Evolutionary conservation across 2,113 vertebrate species (phyloP), one percentile per base, ranked within the genome.

Genomic region (Carlito syrichta): DNA sequence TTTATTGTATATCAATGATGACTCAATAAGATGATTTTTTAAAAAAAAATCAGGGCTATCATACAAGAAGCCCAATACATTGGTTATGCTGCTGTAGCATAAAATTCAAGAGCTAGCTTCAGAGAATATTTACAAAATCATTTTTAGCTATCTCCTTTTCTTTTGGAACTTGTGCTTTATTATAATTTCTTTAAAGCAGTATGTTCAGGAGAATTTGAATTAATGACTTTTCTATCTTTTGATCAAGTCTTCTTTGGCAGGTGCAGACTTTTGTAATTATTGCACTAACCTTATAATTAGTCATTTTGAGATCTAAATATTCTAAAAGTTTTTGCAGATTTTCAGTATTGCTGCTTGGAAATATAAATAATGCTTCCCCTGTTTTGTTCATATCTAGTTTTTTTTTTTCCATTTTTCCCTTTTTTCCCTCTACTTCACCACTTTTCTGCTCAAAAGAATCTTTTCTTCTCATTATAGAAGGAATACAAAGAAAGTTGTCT

Each of bases 141-240:
- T 69, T 73, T 60, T 89, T 94, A 83, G 60, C 52, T 86, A 27
- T 89, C 77, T 81, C 45, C 3, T 74, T 91, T 89, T 66, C 56
- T 82, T 86, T 94, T 50, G 32, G 74, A 92, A 83, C 56, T 83
- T 58, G 27, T n/a, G 17, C 12, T 71, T 93, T 62, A 56, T 40
- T 76, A 79, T n/a, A 16, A 88, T 93, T 85, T 69, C 76, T 56
- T 68, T 66, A 62, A 40, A 87, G 78, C 20, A 38, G 1, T 93
- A 30, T 38, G 69, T 48, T 68, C n/a, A 58, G 85, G 23, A 91
- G 76, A 86, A 88, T 87, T 91, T 76, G 66, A 93, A 83, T 89
- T 16, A 50, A 45, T 79, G 69, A 66, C 40, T 76, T 83, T 90
- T 69, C 35, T 71, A 23, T 71, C 20, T 60, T 89, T 76, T 52